Percentiles rank a stretch among this genome's conserved stretches.
Conservation (phyloP, 2,113 vertebrate genomes). For the Colius striatus region DNA sequence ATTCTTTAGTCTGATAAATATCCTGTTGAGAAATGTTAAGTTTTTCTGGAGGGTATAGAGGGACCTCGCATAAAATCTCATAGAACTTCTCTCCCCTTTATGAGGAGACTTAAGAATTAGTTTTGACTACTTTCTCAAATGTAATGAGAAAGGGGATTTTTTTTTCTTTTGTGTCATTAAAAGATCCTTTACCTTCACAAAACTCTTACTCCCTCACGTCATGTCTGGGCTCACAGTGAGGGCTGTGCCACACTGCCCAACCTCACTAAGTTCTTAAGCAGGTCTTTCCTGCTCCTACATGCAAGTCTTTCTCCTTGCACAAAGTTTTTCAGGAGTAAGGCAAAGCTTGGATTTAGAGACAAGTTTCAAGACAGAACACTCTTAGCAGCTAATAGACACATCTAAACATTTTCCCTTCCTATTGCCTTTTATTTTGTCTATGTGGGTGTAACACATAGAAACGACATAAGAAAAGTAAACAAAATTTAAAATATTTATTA, state of each 20-base stretch:
- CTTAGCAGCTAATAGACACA: not conserved
- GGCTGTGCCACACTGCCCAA: fast-evolving
- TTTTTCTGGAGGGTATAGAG: not conserved
- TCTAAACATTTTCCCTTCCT: not conserved
- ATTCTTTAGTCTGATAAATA: not conserved
- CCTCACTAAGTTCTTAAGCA: not conserved
- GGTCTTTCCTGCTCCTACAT: no score
- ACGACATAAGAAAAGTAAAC: not conserved
- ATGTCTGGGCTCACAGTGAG: fast-evolving
- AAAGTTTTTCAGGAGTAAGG: not conserved
- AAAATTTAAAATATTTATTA: not conserved
- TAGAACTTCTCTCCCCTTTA: not conserved
- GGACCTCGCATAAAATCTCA: not conserved
- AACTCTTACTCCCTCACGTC: not conserved
- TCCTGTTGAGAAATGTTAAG: not conserved
- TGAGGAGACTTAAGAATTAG: fast-evolving
- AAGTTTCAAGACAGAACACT: not conserved
- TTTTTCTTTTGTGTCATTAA: not conserved
- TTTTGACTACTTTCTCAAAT: not conserved
- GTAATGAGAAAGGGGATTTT: not conserved
- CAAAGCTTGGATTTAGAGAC: not conserved
- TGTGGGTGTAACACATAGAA: not conserved
- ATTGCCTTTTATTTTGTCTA: not conserved
- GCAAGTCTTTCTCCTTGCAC: not conserved
- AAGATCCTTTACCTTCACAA: not conserved